phyloP scores from a whole-genome alignment of 2,113 vertebrate genomes.

The Protobothrops flavoviridis region DNA sequence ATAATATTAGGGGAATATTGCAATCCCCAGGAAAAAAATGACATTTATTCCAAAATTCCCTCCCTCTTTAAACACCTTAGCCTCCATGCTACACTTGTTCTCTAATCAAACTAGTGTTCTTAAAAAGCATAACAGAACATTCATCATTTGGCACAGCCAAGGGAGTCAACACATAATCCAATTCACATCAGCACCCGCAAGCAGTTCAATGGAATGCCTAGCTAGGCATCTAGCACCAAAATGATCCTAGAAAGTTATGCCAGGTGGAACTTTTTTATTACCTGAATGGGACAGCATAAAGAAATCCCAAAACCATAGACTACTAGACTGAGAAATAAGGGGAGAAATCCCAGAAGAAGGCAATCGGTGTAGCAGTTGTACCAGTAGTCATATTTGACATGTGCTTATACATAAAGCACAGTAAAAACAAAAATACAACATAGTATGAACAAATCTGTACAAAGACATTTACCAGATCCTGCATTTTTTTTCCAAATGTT shows the following conservation, averaged over 20 bases:
- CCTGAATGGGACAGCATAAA: neutral
- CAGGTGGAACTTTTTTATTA: neutral
- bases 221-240: neutral
- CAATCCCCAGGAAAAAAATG: neutral
- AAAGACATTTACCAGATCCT: neutral
- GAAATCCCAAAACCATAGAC: neutral
- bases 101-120: neutral
- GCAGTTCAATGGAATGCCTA: neutral
- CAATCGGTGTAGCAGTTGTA: neutral
- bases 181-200: neutral
- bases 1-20: neutral
- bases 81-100: neutral
- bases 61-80: neutral
- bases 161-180: neutral
- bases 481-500: neutral
- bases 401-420: neutral
- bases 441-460: neutral
- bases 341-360: neutral
- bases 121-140: neutral
- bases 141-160: neutral
- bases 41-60: neutral
- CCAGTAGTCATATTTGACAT: no score
- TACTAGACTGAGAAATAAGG: neutral
- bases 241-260: neutral
- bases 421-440: neutral